Evolutionary conservation across 2,888 invertebrate species (phyloP), one percentile per base, ranked within the genome.

Genomic region (Alviniconcha strummeri): DNA sequence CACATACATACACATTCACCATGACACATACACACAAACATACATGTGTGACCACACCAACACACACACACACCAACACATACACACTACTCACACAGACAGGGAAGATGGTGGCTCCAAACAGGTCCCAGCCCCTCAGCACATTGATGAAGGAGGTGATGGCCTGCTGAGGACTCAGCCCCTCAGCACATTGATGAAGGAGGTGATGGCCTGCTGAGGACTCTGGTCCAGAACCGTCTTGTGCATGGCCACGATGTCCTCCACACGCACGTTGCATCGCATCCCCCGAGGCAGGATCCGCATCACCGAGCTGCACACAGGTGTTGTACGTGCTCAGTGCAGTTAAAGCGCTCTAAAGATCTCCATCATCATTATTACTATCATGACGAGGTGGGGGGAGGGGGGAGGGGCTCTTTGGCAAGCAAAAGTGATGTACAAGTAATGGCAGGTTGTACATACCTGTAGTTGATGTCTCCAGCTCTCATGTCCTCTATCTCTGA

Each of bases 111-210:
- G 98, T 98, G 19, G 98, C 98, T 88, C 97, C 96, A 87, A 98
- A 97, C 83, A 98, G 95, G 60, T 98, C 98, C 98, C 98, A 98
- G 87, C 97, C 97, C 93, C 97, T 96, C 87, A 98, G 97, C 54
- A 98, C 95, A 92, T 98, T 98, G 82, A 98, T 95, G 93, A 98
- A 98, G 11, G 98, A 96, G 93, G 98, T 97, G 94, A 98, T 97
- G 52, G 98, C 97, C 92, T 97, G 97, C 11, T 96, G 95, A 98
- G 95, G 60, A 98, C 98, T 98, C 98, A 98, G 87, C 97, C 97
- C 93, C 97, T 96, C 87, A 98, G 97, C 54, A 98, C 95, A 92
- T 98, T 98, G 82, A 98, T 95, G 93, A 98, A 98, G 11, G 98
- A 96, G 93, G 98, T 97, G 94, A 98, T 97, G 54, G 98, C 97